phyloP scores from a whole-genome alignment of 2,888 invertebrate species.

The Oscheius sp. region DNA sequence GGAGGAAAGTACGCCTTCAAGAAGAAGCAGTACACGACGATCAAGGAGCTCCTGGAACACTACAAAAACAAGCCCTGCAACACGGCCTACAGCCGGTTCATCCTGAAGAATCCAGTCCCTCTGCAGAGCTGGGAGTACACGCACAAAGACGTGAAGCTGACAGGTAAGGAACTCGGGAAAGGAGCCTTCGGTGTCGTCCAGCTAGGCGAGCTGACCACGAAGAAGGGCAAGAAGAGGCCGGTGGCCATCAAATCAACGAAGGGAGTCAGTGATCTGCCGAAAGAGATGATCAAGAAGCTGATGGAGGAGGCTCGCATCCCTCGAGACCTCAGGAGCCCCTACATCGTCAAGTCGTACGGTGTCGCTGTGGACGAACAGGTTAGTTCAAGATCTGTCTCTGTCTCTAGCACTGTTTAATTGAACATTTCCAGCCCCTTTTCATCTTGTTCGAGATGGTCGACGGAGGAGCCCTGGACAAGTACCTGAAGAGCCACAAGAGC shows the following conservation, averaged over 20 bases:
- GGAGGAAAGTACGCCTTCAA: background rate
- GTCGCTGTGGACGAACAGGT: slow-evolving; percentile 16
- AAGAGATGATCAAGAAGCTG: slow-evolving; percentile 20
- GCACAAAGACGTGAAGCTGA: slow-evolving; percentile 5
- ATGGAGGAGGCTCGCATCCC: slow-evolving; percentile 21
- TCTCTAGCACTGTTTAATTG: too few species aligned
- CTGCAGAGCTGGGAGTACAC: slow-evolving; percentile 13
- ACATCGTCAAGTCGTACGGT: slow-evolving; percentile 20
- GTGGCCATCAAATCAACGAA: slow-evolving; percentile 40
- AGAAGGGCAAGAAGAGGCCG: slow-evolving; percentile 29
- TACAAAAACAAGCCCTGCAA: background rate
- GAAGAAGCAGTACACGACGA: background rate
- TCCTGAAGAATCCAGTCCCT: background rate
- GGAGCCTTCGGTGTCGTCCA: slow-evolving; percentile 44
- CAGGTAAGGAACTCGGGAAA: background rate
- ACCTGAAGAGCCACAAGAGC: background rate
- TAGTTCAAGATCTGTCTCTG: background rate
- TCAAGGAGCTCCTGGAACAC: background rate
- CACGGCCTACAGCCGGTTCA: background rate
- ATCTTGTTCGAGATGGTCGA: slow-evolving; percentile 21
- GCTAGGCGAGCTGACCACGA: slow-evolving; percentile 35
- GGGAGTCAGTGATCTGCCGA: background rate
- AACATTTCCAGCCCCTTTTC: slow-evolving; percentile 2
- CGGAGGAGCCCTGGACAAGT: slow-evolving; percentile 17
- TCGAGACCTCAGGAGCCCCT: slow-evolving; percentile 2